Percentiles rank a stretch among this genome's conserved stretches.
Conservation (phyloP, 1,140 invertebrate genomes). For the Pseudomyrmex sp. region DNA sequence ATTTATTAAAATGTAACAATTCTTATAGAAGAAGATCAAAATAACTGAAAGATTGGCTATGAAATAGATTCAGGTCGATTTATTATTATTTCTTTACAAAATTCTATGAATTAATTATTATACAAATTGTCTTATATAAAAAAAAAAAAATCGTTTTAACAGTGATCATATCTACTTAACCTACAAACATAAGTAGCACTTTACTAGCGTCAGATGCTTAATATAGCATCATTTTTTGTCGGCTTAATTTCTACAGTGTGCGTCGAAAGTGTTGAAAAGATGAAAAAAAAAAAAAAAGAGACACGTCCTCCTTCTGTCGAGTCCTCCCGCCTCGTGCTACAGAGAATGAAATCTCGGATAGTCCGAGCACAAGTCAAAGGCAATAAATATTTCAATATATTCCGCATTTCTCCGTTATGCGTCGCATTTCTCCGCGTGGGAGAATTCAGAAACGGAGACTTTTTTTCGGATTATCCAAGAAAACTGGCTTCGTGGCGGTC, state of each 20-base stretch:
- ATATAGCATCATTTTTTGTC: neutral
- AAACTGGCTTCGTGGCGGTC: conserved; percentile 18
- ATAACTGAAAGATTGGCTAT: neutral
- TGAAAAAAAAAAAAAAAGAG: conserved; percentile 20
- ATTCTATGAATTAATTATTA: neutral
- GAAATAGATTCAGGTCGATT: conserved; percentile 12
- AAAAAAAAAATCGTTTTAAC: neutral
- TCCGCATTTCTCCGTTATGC: conserved; percentile 49
- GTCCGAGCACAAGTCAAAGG: conserved; percentile 11
- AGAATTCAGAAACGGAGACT: conserved; percentile 24
- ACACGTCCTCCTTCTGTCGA: neutral
- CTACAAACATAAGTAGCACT: neutral
- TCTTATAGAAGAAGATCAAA: neutral
- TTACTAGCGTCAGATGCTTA: neutral
- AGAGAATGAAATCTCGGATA: conserved; percentile 12
- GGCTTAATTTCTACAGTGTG: neutral
- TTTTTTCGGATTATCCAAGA: conserved; percentile 24
- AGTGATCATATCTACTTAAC: neutral
- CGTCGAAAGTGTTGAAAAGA: conserved; percentile 16
- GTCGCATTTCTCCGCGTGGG: conserved; percentile 20
- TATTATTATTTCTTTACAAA: conserved; percentile 3
- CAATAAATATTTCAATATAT: conserved; percentile 18
- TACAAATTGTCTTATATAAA: neutral
- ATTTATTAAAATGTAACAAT: conserved; percentile 5
- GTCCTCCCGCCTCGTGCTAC: neutral